Evolutionary conservation across 1,140 invertebrate genomes (phyloP), one percentile per base, ranked within the genome.

Genomic region (Megalonaias nervosa): DNA sequence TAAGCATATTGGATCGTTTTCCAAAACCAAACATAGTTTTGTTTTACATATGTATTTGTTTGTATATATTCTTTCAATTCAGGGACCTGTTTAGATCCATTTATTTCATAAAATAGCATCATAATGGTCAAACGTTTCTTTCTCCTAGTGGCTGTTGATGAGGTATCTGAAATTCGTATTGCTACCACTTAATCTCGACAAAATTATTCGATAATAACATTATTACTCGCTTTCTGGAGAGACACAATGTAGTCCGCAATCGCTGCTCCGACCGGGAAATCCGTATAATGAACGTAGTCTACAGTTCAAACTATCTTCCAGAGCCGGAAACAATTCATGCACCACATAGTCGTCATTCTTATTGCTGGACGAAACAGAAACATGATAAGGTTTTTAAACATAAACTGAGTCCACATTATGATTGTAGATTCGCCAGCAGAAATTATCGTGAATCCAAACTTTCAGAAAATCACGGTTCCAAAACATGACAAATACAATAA

Each of bases 1-100:
- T n/a, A n/a, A n/a, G 96, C 96, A 89, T 96, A 98, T 79, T 94
- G 93, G 58, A 98, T 92, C 90, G 97, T 98, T 87, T 97, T 96
- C 97, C 97, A 98, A 90, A 98, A 98, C 65, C 96, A 91, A 88
- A 96, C 97, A 61, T 86, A 81, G 69, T 92, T 88, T 92, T 93
- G 94, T 65, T 92, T 88, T 15, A 94, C 89, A 85, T 94, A 94
- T 68, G 93, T 93, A 75, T 93, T 92, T 0, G 93, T 94, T 82
- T 93, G 93, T 77, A 85, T 70, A 77, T 86, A 85, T 57, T 82
- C 55, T 70, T 78, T 81, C 1, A 86, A 70, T 21, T 86, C 83
- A 12, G 67, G 62, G 55, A 82, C 80, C 61, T 85, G 65, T n/a
- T 76, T 68, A 0, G 71, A 62, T 2, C 66, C 48, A 21, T 76